phyloP scores from a whole-genome alignment of 1,140 invertebrate genomes.

The Lepidurus packardi region DNA sequence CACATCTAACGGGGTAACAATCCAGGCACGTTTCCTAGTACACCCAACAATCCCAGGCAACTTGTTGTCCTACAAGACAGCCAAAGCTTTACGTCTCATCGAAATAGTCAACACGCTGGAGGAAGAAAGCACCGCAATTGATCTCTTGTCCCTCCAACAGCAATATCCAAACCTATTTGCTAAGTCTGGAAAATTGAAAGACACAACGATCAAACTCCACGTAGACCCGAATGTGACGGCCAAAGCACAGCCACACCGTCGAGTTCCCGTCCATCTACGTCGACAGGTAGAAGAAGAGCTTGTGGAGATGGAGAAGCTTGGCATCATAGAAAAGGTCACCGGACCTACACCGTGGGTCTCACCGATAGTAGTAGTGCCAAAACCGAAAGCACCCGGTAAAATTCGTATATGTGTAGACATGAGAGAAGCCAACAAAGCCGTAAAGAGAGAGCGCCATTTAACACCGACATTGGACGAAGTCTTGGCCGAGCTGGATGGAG shows the following conservation, averaged over 20 bases:
- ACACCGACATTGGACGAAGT: slow-evolving; percentile 41
- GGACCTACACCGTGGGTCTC: slow-evolving; percentile 41
- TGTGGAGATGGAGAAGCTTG: slow-evolving; percentile 28
- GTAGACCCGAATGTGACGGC: neutral
- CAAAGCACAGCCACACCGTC: slow-evolving; percentile 20
- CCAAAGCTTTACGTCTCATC: slow-evolving; percentile 5
- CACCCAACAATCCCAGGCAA: neutral
- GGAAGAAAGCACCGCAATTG: neutral
- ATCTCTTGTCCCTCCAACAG: neutral
- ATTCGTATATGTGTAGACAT: slow-evolving; percentile 40
- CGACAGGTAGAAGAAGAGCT: slow-evolving; percentile 28
- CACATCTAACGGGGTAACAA: neutral
- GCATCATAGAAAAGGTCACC: slow-evolving; percentile 38
- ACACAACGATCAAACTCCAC: slow-evolving; percentile 12
- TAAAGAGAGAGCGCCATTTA: slow-evolving; percentile 37
- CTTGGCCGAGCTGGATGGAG: slow-evolving; percentile 38
- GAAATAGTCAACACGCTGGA: neutral
- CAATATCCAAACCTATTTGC: slow-evolving; percentile 23
- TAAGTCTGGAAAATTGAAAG: neutral
- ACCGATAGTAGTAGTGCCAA: slow-evolving; percentile 40
- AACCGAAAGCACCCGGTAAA: slow-evolving; percentile 39
- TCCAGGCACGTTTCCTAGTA: neutral
- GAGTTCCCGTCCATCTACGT: slow-evolving; percentile 29
- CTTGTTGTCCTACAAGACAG: neutral
- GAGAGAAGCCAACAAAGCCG: slow-evolving; percentile 39